Base-by-base conservation (phyloP, 2,797 vertebrate species). In the Crocidura indochinensis region DNA sequence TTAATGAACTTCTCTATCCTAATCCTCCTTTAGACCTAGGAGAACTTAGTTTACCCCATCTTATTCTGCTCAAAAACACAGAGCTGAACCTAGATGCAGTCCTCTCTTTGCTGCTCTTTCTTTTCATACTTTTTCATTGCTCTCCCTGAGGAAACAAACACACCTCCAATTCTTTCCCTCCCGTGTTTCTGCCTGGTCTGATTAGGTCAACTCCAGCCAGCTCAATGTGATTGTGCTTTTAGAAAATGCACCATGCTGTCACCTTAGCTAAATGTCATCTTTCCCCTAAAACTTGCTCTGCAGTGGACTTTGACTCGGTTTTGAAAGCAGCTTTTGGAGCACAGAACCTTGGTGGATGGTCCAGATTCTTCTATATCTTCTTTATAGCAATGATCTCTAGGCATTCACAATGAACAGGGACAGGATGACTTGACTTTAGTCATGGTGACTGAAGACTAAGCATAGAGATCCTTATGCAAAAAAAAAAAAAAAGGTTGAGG, bases 61-160 rank as follows among this genome's bases (percentile, higher is more conserved):
- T 15, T 51, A 3, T 67, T 72, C 10, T 67, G 11, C 31, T 51
- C 10, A 0, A 12, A 74, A 20, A 26, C 15, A 31, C 56, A 83
- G n/a, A 78, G 12, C 74, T 26, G 24, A 82, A 26, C 22, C 69
- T 19, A 38, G 44, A 15, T 81, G 67, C 1, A 17, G 31, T 12
- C 64, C 68, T 88, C 81, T 62, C 22, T 44, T 72, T 60, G 17
- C 56, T 15, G 19, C 56, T 60, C 68, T 90, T 78, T 62, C 27
- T 53, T 8, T 44, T 72, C 67, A 29, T 74, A 17, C 51, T 83
- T 82, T 84, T 76, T 29, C 46, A 88, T 46, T 26, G 1, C 6
- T 90, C 22, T 76, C 27, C 51, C 65, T 62, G 1, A 10, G 24
- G 27, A 90, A 77, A 64, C 44, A 84, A 83, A 86, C 1, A 1